Evolutionary conservation across 2,888 invertebrate genomes (phyloP).

Genomic region (Macrosiphum euphorbiae): DNA sequence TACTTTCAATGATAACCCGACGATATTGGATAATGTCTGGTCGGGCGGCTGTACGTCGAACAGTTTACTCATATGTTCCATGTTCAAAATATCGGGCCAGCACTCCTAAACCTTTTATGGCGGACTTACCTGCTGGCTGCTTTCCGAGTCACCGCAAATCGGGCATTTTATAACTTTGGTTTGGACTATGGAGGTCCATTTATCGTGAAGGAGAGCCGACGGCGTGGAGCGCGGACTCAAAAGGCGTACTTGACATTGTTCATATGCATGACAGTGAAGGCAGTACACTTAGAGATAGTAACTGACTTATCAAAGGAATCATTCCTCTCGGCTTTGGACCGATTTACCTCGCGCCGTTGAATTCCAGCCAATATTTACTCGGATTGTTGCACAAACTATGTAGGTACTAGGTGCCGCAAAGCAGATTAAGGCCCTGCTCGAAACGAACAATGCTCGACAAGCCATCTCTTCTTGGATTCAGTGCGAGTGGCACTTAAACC

Average conservation of each 20-base stretch:
- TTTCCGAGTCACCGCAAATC: neutral
- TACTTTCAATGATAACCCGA: too few relatives aligned
- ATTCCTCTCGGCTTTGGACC: neutral
- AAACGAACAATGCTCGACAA: too few relatives aligned
- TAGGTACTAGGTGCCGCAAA: neutral
- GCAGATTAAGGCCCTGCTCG: too few relatives aligned
- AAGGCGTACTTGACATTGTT: constrained; percentile 58
- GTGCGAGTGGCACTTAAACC: too few relatives aligned
- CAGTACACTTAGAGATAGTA: neutral
- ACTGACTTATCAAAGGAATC: neutral
- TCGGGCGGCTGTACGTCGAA: neutral
- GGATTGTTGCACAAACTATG: constrained; percentile 65
- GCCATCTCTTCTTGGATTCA: too few relatives aligned
- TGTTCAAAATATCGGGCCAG: constrained; percentile 9
- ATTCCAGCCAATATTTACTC: constrained; percentile 67
- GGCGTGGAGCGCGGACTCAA: constrained; percentile 62
- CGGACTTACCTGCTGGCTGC: constrained; percentile 14
- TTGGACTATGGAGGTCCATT: constrained; percentile 53
- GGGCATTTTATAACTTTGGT: constrained; percentile 25
- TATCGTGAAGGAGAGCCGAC: constrained; percentile 30
- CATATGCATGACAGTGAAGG: constrained; percentile 67
- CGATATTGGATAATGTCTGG: neutral
- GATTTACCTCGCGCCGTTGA: neutral
- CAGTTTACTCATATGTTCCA: constrained; percentile 14
- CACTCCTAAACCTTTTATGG: constrained; percentile 25